Evolutionary conservation across 2,113 vertebrate genomes (phyloP), one percentile per base, ranked within the genome.

Genomic region (Tragulus kanchil): DNA sequence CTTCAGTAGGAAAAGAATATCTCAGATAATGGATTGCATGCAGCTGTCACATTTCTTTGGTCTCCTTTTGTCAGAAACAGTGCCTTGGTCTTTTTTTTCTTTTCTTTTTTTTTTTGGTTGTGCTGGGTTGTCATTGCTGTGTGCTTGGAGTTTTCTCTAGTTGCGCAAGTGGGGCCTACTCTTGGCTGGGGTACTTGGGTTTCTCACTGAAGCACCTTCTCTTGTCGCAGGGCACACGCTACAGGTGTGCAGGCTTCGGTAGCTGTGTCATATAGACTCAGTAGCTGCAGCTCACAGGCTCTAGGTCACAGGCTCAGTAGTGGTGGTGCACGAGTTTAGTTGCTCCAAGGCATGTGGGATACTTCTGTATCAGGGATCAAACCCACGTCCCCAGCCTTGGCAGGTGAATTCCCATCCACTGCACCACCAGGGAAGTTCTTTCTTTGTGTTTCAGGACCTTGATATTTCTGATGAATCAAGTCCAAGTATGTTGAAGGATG

Each of bases 1-100:
- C 42, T 88, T 73, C 56, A 61, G 67, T 5, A 85, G 42, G 64
- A 84, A 85, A 93, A 93, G 59, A 59, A 94, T 92, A 85, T 67
- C n/a, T 56, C 64, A 89, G 52, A 14, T 50, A 89, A 85, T 58
- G 64, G 50, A 6, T 12, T n/a, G 45, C 71, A 89, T 31, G 23
- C 58, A 67, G 23, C 56, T 26, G 11, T 67, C 26, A 5, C 23
- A 3, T 78, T 52, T 78, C 26, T 78, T 78, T 52, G 31, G 15
- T 52, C 75, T 78, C 15, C 48, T 78, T 52, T 78, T 9, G 52
- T 48, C 23, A 62, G 36, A 78, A 90, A 50, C 17, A 42, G 13
- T 19, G 52, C 52, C 64, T 89, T 23, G 7, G 54, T 23, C 48
- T 90, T 62, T 42, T 36, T 36, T 36, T 36, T 36, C 36, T 36